Percentiles rank a stretch among this genome's conserved stretches.
Conservation (phyloP, 2,797 vertebrate species). For the Morus bassanus region DNA sequence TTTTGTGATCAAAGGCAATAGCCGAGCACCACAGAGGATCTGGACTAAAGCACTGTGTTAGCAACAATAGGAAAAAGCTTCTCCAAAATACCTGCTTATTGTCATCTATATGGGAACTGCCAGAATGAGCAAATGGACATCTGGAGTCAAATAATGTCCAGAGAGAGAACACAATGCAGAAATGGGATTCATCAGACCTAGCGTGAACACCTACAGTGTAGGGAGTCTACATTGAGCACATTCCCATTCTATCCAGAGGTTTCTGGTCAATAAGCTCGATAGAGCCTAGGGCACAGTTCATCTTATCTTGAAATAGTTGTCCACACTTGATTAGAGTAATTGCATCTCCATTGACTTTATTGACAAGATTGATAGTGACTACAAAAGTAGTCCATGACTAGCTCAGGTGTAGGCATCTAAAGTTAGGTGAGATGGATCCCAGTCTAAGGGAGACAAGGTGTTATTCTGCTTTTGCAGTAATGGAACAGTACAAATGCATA, state of each 20-base stretch:
- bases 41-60: not conserved
- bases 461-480: not conserved
- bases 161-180: not conserved
- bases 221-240: not conserved
- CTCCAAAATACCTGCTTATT: not conserved
- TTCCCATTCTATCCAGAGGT: not conserved
- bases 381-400: not conserved
- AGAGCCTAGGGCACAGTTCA: not conserved
- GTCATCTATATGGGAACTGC: not conserved
- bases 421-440: not conserved
- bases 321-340: not conserved
- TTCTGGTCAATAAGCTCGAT: not conserved
- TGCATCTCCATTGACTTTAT: not conserved
- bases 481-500: not conserved
- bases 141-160: not conserved
- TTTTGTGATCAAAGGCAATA: not conserved
- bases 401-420: not conserved
- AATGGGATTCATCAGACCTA: not conserved
- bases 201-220: fast-evolving
- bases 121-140: not conserved
- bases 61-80: not conserved
- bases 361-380: not conserved
- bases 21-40: not conserved
- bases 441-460: not conserved
- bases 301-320: not conserved